A percentile compares a stretch with the other conserved stretches of the same genome.
Conservation (phyloP, 2,797 vertebrate genomes). For the Syngnathus rostellatus region DNA sequence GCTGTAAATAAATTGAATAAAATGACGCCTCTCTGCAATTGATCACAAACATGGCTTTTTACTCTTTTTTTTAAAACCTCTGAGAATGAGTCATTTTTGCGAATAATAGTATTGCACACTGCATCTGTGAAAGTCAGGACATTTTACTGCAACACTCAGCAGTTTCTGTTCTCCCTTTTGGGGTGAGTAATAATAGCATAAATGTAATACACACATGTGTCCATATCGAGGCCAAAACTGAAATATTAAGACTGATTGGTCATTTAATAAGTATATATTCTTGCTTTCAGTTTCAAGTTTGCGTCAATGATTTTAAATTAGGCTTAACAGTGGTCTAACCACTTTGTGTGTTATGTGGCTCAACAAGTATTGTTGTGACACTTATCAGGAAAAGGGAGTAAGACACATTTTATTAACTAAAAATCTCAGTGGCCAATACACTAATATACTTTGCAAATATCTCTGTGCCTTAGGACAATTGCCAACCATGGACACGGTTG, state of each 20-base stretch:
- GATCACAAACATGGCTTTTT: neutral
- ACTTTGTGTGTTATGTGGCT: neutral
- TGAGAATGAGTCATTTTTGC: neutral
- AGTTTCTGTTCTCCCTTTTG: constrained; percentile 3
- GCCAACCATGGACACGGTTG: constrained; percentile 19
- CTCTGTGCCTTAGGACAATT: constrained; percentile 20
- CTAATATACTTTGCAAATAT: neutral
- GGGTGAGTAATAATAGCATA: neutral
- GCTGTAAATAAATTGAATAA: neutral
- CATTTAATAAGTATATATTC: neutral
- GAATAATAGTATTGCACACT: neutral
- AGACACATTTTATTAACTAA: neutral
- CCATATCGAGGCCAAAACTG: neutral
- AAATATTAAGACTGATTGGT: neutral
- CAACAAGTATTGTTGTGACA: neutral
- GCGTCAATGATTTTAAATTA: neutral
- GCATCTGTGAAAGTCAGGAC: neutral
- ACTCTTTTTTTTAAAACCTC: neutral
- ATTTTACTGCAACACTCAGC: neutral
- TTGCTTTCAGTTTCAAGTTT: neutral
- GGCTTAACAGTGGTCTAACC: neutral
- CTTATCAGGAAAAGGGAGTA: neutral
- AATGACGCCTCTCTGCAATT: neutral
- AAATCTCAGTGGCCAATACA: neutral
- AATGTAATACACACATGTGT: neutral